phyloP scores from a whole-genome alignment of 1,140 invertebrate genomes.

The Zelostemma sp. region DNA sequence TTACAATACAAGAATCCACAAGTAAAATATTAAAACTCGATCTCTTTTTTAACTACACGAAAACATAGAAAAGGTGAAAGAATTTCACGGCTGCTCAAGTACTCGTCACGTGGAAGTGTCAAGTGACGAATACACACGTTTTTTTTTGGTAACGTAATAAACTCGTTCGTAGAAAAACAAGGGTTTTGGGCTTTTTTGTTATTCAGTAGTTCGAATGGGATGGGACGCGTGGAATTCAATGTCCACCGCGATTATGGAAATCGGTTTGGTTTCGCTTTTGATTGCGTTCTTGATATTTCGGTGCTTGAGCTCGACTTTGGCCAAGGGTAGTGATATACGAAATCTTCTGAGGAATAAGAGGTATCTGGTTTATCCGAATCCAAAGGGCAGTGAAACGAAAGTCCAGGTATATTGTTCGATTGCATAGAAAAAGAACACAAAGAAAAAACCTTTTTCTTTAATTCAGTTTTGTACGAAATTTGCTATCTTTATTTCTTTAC shows the following conservation, averaged over 20 bases:
- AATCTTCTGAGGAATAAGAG: slow-evolving; percentile 40
- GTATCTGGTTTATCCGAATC: slow-evolving; percentile 55
- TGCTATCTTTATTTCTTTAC: too few species aligned
- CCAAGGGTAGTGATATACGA: slow-evolving; percentile 21
- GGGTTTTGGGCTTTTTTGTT: too few species aligned
- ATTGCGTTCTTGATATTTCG: neutral
- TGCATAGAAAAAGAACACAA: neutral
- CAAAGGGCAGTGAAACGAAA: slow-evolving; percentile 57
- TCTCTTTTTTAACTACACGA: too few species aligned
- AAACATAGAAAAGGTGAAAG: too few species aligned
- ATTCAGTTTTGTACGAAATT: too few species aligned
- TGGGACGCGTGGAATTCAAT: slow-evolving; percentile 9
- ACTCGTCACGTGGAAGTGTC: too few species aligned
- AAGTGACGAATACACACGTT: too few species aligned
- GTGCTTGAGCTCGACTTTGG: slow-evolving; percentile 5
- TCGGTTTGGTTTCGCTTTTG: neutral
- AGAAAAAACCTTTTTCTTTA: neutral
- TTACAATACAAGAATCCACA: too few species aligned
- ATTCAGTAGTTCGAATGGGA: neutral
- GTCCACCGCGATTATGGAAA: slow-evolving; percentile 20
- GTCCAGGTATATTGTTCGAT: slow-evolving; percentile 50
- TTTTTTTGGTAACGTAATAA: too few species aligned
- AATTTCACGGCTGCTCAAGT: too few species aligned
- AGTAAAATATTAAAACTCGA: too few species aligned
- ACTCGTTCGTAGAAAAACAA: too few species aligned